Percentiles rank a stretch among this genome's conserved stretches.
Evolutionary conservation across 2,113 vertebrate genomes (phyloP).

Genomic region (Okapia johnstoni): DNA sequence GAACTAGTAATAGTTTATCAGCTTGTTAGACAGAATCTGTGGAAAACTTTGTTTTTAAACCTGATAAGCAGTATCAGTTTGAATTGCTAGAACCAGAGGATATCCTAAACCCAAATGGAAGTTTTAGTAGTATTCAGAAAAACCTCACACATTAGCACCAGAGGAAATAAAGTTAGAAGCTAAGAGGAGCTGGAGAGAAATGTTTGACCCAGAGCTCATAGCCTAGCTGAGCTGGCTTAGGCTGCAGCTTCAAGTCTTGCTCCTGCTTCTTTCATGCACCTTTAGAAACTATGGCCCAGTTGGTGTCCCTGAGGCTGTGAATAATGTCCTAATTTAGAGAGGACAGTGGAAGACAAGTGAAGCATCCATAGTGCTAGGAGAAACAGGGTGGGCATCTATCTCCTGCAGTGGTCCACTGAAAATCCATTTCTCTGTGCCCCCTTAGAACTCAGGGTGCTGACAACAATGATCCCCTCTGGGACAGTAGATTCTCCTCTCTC

Average conservation of each 20-base stretch:
- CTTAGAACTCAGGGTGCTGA: neutral
- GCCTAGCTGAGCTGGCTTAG: neutral
- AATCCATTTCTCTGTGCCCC: neutral
- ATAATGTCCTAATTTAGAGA: neutral
- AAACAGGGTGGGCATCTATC: neutral
- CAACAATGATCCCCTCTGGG: fast-evolving
- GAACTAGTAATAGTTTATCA: neutral
- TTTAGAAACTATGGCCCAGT: neutral
- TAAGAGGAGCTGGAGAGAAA: neutral
- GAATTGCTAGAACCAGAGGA: neutral
- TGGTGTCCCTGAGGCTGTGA: neutral
- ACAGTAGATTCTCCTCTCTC: neutral
- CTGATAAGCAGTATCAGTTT: slow-evolving; percentile 21
- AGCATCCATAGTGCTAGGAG: neutral
- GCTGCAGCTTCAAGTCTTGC: neutral
- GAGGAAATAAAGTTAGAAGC: neutral
- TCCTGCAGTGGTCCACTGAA: neutral
- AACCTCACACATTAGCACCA: neutral
- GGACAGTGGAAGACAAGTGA: neutral
- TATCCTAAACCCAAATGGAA: neutral
- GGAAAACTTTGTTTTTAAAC: neutral
- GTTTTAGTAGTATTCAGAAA: neutral
- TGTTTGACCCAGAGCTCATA: neutral
- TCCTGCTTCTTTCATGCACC: neutral
- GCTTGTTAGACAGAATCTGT: neutral